A percentile compares a stretch with the other conserved stretches of the same genome.
Evolutionary conservation across 1,140 invertebrate genomes (phyloP).

Genomic region (Telenomus remus): DNA sequence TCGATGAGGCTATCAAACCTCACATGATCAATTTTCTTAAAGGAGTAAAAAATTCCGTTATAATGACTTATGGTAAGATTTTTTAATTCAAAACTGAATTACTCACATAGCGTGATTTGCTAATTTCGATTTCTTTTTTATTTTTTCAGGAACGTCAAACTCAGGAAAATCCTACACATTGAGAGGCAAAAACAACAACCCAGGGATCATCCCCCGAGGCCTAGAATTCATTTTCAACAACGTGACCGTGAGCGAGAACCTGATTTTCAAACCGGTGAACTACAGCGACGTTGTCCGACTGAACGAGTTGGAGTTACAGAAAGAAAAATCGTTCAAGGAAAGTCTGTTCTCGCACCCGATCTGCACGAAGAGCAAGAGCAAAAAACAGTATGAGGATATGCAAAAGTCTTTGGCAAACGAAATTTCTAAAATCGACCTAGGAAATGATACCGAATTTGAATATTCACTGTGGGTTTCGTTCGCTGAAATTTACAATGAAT

Average conservation of each 20-base stretch:
- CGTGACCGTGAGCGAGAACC: slow-evolving; percentile 52
- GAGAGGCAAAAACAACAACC: slow-evolving; percentile 82
- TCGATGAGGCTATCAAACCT: no score
- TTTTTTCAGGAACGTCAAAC: slow-evolving; percentile 79
- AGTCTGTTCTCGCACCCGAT: slow-evolving; percentile 65
- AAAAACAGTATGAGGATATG: slow-evolving; percentile 72
- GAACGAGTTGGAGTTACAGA: slow-evolving; percentile 59
- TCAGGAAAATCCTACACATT: slow-evolving; percentile 93
- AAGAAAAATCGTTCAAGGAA: slow-evolving; percentile 72
- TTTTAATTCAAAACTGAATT: no score
- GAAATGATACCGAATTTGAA: slow-evolving; percentile 59
- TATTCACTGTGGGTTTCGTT: slow-evolving; percentile 89
- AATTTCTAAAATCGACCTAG: slow-evolving; percentile 56
- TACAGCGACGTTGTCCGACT: slow-evolving; percentile 73
- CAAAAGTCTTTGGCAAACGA: slow-evolving; percentile 73
- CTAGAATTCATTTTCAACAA: slow-evolving; percentile 85
- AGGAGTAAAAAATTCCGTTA: no score
- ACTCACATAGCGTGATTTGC: no score
- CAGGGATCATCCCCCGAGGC: slow-evolving; percentile 87
- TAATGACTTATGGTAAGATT: neutral
- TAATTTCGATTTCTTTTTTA: neutral
- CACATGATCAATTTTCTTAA: no score
- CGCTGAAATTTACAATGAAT: slow-evolving; percentile 95
- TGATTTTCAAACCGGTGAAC: slow-evolving; percentile 74
- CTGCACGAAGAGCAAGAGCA: slow-evolving; percentile 68